Conservation (phyloP, 1,140 invertebrate genomes). For the Pogonomyrmex californicus region DNA sequence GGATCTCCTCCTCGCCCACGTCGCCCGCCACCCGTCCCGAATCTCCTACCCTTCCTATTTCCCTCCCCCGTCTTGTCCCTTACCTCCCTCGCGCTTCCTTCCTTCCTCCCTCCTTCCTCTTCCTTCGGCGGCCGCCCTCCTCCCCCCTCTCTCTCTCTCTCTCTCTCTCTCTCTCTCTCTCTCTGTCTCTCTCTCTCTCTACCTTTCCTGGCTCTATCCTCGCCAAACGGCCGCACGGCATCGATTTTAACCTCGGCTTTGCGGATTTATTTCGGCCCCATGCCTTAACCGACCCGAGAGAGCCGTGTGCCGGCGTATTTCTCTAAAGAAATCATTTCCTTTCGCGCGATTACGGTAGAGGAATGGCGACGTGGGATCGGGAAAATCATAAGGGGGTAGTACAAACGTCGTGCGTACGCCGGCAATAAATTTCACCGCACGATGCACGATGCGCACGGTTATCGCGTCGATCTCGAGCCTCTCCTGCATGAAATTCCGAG, state of each 20-base stretch:
- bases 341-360: conserved; percentile 49
- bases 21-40: conserved; percentile 57
- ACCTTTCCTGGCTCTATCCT: conserved; percentile 56
- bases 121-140: not conserved
- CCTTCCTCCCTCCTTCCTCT: conserved; percentile 17
- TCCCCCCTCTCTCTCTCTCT: not conserved
- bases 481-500: not conserved
- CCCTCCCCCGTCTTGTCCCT: conserved; percentile 27
- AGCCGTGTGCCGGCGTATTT: conserved; percentile 43
- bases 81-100: conserved; percentile 35
- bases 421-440: conserved; percentile 40
- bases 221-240: conserved; percentile 52
- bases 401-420: conserved; percentile 43
- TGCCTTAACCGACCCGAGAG: conserved; percentile 58
- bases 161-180: not conserved
- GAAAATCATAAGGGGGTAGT: conserved; percentile 52
- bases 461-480: conserved; percentile 46
- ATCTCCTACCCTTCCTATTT: conserved; percentile 13
- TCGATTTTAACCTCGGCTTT: conserved; percentile 78
- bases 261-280: conserved; percentile 78
- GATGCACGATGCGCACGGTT: conserved; percentile 36
- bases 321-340: conserved; percentile 66
- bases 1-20: conserved; percentile 47
- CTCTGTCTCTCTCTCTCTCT: not conserved
- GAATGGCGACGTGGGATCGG: conserved; percentile 48